Percentiles rank a stretch among this genome's conserved stretches.
phyloP scores from a whole-genome alignment of 2,888 invertebrate species.

The Neocrepidodera transversa region DNA sequence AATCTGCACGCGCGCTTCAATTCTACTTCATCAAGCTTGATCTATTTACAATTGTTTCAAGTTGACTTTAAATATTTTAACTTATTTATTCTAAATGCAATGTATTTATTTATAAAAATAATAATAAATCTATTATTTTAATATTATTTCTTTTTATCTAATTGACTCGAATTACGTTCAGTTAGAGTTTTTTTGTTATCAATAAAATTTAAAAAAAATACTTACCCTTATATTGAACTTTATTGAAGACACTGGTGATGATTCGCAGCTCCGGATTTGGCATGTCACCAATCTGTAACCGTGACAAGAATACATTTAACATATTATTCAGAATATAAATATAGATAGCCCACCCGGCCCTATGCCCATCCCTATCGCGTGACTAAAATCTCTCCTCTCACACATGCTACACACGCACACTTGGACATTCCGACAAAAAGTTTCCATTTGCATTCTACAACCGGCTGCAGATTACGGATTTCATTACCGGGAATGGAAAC shows the following conservation, averaged over 20 bases:
- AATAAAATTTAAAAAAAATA: too few relatives aligned
- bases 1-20: too few relatives aligned
- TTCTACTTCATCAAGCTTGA: too few relatives aligned
- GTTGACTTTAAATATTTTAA: too few relatives aligned
- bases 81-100: too few relatives aligned
- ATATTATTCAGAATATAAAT: conserved; percentile 40
- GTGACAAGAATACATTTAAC: conserved; percentile 48
- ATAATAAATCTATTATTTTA: too few relatives aligned
- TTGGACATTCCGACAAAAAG: conserved; percentile 30
- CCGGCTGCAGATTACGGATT: conserved; percentile 26
- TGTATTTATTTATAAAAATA: too few relatives aligned
- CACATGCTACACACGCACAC: conserved; percentile 42
- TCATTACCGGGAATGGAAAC: conserved; percentile 19
- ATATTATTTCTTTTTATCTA: too few relatives aligned
- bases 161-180: too few relatives aligned
- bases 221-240: conserved; percentile 86
- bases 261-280: conserved; percentile 86
- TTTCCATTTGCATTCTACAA: conserved; percentile 30
- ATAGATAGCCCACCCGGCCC: conserved; percentile 38
- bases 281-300: conserved; percentile 82
- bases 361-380: conserved; percentile 55
- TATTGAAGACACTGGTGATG: conserved; percentile 86
- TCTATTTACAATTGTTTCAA: too few relatives aligned
- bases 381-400: conserved; percentile 51
- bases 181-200: too few relatives aligned